These are phyloP conservation scores for Pangasius krempfi DNA, from an alignment of 2,797 vertebrate species.

Conservation along the genomic window DNA sequence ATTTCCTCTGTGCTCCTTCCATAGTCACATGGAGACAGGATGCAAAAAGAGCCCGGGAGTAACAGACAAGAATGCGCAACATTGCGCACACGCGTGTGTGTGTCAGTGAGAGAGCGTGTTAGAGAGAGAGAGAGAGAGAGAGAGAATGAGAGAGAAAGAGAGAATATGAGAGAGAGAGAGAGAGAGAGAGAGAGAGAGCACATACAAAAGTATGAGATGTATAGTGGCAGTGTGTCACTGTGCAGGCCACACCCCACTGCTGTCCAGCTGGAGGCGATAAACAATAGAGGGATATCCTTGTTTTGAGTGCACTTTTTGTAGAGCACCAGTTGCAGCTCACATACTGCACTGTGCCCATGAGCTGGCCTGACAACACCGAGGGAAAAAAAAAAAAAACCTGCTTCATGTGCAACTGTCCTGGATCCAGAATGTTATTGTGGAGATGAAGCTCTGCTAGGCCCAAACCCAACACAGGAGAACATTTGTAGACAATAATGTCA, in stretches of 20 bases:
- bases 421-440: constrained; percentile 44
- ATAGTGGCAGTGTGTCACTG: constrained; percentile 51
- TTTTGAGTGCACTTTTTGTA: constrained; percentile 68
- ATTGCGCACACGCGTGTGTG: neutral
- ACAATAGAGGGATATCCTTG: constrained; percentile 83
- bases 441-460: constrained; percentile 33
- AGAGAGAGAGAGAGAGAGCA: constrained; percentile 44
- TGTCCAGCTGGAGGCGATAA: constrained; percentile 70
- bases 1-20: constrained; percentile 35
- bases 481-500: neutral
- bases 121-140: constrained; percentile 59
- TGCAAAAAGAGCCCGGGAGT: constrained; percentile 8
- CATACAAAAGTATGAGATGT: constrained; percentile 56
- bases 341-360: constrained; percentile 29
- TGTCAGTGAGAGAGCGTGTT: constrained; percentile 34
- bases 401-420: constrained; percentile 56
- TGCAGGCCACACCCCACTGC: constrained; percentile 66
- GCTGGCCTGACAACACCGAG: constrained; percentile 32
- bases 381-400: constrained; percentile 40
- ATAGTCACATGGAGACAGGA: constrained; percentile 45
- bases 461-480: neutral
- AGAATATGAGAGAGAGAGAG: constrained; percentile 56
- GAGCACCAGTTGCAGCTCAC: constrained; percentile 44
- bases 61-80: neutral
- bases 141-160: constrained; percentile 49